Percentiles rank a stretch among this genome's conserved stretches.
Conservation (phyloP, 2,888 invertebrate species). For the Phymatocera aterrima region DNA sequence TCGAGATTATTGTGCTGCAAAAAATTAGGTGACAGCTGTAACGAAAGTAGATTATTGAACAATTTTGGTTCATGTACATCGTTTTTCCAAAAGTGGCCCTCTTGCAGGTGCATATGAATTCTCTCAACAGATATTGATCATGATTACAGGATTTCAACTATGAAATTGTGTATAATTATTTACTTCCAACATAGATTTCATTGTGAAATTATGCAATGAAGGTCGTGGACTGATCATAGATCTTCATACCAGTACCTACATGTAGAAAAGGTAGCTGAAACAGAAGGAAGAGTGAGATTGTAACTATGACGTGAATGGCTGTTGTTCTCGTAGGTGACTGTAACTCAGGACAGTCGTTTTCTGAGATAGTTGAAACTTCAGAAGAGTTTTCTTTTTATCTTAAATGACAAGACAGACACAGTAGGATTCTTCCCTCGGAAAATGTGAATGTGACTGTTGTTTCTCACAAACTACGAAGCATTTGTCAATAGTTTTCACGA, state of each 20-base stretch:
- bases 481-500: conserved; percentile 7
- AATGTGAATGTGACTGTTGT: conserved; percentile 9
- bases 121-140: too few relatives aligned
- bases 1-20: too few relatives aligned
- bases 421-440: background rate
- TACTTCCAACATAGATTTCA: too few relatives aligned
- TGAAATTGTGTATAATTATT: too few relatives aligned
- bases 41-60: too few relatives aligned
- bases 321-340: background rate
- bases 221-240: background rate
- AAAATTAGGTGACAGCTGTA: too few relatives aligned
- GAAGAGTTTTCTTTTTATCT: conserved; percentile 24
- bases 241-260: too few relatives aligned
- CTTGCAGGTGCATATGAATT: too few relatives aligned
- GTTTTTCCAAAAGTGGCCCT: too few relatives aligned
- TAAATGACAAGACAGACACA: conserved; percentile 27
- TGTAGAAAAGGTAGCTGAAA: background rate
- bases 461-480: background rate
- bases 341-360: background rate
- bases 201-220: background rate
- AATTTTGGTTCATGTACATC: too few relatives aligned
- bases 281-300: background rate
- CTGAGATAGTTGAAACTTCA: background rate
- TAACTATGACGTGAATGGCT: background rate
- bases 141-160: too few relatives aligned